Conservation (phyloP, 2,113 vertebrate genomes). For the Podarcis raffonei region DNA sequence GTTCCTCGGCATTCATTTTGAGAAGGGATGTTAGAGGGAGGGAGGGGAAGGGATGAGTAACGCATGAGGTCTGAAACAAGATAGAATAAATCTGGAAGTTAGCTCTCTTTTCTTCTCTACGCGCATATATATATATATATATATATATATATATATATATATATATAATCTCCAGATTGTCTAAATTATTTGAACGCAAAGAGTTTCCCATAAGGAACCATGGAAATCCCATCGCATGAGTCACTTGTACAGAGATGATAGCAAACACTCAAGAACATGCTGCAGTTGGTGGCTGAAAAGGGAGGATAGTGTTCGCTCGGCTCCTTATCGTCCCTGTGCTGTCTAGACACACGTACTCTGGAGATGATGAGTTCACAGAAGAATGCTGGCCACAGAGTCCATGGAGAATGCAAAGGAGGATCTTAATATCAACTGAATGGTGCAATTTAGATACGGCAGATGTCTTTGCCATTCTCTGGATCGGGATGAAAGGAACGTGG, state of each 20-base stretch:
- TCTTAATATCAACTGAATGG: neutral
- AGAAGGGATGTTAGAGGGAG: neutral
- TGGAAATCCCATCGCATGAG: conserved; percentile 13
- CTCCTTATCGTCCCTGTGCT: neutral
- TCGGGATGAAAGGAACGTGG: neutral
- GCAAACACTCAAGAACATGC: neutral
- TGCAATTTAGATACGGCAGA: neutral
- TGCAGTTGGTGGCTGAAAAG: neutral
- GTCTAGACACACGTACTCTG: conserved; percentile 23
- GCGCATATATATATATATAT: too few species aligned
- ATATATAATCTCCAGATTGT: neutral
- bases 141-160: neutral
- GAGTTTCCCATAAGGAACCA: rapidly evolving
- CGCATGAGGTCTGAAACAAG: rapidly evolving
- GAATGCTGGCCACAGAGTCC: neutral
- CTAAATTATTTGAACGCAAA: neutral
- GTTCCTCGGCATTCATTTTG: neutral
- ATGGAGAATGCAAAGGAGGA: neutral
- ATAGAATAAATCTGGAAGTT: neutral
- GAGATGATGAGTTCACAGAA: neutral
- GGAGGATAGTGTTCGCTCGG: neutral
- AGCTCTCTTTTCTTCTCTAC: neutral
- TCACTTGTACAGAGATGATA: neutral
- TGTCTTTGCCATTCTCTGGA: neutral
- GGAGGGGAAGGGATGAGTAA: rapidly evolving